These are phyloP conservation scores for Fregata magnificens DNA, from an alignment of 2,113 vertebrate genomes.

Conservation along the genomic window DNA sequence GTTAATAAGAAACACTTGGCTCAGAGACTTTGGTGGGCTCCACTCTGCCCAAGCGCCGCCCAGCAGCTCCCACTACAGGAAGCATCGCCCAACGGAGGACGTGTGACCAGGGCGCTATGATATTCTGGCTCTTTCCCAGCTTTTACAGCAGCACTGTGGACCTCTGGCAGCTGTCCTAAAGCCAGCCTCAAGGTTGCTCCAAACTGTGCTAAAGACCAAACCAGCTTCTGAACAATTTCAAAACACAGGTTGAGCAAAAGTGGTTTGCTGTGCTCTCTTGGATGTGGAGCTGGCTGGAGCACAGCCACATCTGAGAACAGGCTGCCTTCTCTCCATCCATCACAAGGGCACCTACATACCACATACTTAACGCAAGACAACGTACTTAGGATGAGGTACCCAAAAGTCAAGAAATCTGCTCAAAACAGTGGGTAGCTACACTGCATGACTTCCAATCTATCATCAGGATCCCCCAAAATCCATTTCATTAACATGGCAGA, in stretches of 20 bases:
- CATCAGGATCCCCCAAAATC: not conserved
- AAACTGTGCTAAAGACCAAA: slow-evolving; percentile 4
- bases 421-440: not conserved
- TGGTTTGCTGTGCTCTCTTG: not conserved
- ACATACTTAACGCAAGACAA: not conserved
- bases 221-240: slow-evolving; percentile 17
- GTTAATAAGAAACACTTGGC: not conserved
- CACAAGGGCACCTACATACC: not conserved
- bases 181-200: not conserved
- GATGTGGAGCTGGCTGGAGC: not conserved
- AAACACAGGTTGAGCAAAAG: not conserved
- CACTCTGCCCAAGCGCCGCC: too few species aligned
- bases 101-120: rapidly evolving
- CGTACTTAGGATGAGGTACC: not conserved
- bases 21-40: not conserved
- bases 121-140: not conserved
- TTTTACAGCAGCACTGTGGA: not conserved
- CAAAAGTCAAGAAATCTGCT: not conserved
- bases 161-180: not conserved
- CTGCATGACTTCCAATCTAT: not conserved
- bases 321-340: not conserved
- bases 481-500: not conserved
- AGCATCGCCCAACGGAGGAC: rapidly evolving
- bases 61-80: not conserved
- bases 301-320: not conserved